These are phyloP conservation scores for Mechanitis messenoides DNA, from an alignment of 2,888 invertebrate genomes.

Conservation along the genomic window DNA sequence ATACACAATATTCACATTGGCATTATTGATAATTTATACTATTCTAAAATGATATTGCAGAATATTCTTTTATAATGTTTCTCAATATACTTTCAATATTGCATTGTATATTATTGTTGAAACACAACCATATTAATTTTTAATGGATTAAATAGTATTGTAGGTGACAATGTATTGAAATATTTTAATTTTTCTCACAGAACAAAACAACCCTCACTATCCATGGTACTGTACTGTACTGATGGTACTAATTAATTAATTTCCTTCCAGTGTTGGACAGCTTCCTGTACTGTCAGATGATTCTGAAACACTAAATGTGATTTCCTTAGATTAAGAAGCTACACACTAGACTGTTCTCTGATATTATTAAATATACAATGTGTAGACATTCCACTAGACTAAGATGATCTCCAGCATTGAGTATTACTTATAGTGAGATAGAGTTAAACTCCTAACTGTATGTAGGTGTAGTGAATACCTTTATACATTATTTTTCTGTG, in stretches of 20 bases:
- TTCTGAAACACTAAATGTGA: constrained; percentile 52
- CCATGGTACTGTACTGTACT: background rate
- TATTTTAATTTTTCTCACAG: background rate
- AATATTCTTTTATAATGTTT: no score
- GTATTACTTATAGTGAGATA: constrained; percentile 21
- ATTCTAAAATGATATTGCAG: no score
- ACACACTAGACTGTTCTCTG: constrained; percentile 6
- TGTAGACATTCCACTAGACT: constrained; percentile 17
- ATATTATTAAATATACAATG: constrained; percentile 1
- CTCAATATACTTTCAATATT: no score
- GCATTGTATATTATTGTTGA: no score
- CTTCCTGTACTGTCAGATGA: constrained; percentile 71
- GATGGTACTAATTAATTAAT: constrained; percentile 15
- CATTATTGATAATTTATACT: no score
- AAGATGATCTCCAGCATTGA: constrained; percentile 20
- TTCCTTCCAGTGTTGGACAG: constrained; percentile 67
- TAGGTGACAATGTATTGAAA: no score
- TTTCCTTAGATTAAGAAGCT: constrained; percentile 13
- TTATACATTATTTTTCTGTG: constrained; percentile 7
- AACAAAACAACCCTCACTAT: background rate
- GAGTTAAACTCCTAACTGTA: constrained; percentile 17
- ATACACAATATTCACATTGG: no score
- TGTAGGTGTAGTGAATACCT: background rate
- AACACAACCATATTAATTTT: no score
- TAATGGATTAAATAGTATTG: no score